Base-by-base conservation (phyloP, 2,888 invertebrate species). In the Nemapogon koenigi region DNA sequence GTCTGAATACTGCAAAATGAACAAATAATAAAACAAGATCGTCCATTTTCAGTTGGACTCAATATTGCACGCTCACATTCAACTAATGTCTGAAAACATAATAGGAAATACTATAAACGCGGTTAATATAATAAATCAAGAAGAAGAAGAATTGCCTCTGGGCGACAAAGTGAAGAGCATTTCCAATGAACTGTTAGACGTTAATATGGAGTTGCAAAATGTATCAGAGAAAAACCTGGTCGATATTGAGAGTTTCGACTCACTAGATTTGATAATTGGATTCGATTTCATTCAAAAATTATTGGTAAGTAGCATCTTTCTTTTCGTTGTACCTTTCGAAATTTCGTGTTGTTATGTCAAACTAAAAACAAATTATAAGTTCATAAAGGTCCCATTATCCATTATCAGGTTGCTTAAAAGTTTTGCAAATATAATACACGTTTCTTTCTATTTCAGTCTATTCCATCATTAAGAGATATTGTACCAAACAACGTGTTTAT, bases 1-100 rank as follows among this genome's bases (percentile, higher is more conserved):
- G n/a, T n/a, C n/a, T n/a, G n/a, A n/a, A n/a, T n/a, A n/a, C n/a
- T n/a, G n/a, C n/a, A n/a, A n/a, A n/a, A n/a, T n/a, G n/a, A n/a
- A n/a, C n/a, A n/a, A n/a, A n/a, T n/a, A n/a, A n/a, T n/a, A n/a
- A n/a, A n/a, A n/a, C n/a, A n/a, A n/a, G n/a, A n/a, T n/a, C n/a
- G n/a, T n/a, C 18, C 17, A 8, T 27, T 28, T 26, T 26, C 33
- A 38, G 38, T 18, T 39, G 2, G 2, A 14, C 6, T 14, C 25
- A 27, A 16, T 26, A 3, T 27, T 41, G 11, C 29, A 39, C 7
- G 28, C 50, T 36, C 51, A 46, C 19, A 29, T 51, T 3, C 57
- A 57, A 53, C 51, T 50, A 3, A 49, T 55, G 7, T 46, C 46
- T 8, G 55, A 57, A 45, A 56, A 57, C 43, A 17, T 49, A 2